Evolutionary conservation across 2,113 vertebrate species (phyloP).

Genomic region (Thalassarche chlororhynchos): DNA sequence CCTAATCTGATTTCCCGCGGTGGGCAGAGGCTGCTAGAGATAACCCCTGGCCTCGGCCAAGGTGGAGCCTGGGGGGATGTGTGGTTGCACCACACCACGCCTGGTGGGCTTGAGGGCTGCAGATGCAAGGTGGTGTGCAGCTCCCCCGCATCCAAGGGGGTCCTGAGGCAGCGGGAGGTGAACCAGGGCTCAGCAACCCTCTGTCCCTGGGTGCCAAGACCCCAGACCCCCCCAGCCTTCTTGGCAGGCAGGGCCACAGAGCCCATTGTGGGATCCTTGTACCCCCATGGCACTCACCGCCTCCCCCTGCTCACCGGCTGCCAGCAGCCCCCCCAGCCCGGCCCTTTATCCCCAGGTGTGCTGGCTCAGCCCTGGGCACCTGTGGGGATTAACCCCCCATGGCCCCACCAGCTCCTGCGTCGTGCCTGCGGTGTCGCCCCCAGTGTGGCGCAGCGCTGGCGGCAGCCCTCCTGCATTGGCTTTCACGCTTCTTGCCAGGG

Average conservation of each 20-base stretch:
- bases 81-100: background rate
- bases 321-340: background rate
- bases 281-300: background rate
- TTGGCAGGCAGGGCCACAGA: background rate
- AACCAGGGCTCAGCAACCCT: background rate
- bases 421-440: background rate
- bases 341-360: background rate
- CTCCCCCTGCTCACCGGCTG: no score
- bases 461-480: background rate
- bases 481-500: background rate
- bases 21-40: background rate
- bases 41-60: background rate
- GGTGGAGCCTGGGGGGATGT: background rate
- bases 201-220: background rate
- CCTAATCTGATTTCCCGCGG: background rate
- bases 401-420: background rate
- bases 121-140: background rate
- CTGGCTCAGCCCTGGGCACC: background rate
- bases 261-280: background rate
- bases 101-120: background rate
- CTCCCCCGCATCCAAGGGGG: background rate
- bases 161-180: background rate
- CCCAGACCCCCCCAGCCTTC: background rate
- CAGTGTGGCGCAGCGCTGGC: accelerated
- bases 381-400: background rate